Percentiles rank a stretch among this genome's conserved stretches.
Evolutionary conservation across 2,113 vertebrate genomes (phyloP).

Genomic region (Lepisosteus osseus): DNA sequence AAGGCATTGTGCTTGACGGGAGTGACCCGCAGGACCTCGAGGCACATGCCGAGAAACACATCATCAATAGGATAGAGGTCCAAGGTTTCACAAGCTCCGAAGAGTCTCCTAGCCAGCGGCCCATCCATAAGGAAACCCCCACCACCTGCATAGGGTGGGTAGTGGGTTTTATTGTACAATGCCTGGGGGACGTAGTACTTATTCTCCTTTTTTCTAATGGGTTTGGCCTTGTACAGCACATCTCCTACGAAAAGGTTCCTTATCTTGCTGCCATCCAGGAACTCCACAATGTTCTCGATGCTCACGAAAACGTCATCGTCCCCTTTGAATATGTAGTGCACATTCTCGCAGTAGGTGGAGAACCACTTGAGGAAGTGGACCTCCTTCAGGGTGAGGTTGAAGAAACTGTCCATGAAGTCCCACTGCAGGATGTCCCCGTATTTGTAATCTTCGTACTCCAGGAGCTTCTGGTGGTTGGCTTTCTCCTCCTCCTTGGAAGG

Average conservation of each 20-base stretch:
- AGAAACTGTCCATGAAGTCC: conserved; percentile 94
- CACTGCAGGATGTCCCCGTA: conserved; percentile 91
- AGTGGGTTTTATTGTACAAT: conserved; percentile 78
- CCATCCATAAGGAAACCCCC: conserved; percentile 91
- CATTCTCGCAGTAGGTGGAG: conserved; percentile 73
- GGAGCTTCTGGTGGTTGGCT: conserved; percentile 88
- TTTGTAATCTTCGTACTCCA: conserved; percentile 87
- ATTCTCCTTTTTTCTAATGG: conserved; percentile 86
- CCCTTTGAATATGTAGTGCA: conserved; percentile 86
- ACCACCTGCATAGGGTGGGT: conserved; percentile 90
- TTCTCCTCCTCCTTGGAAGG: conserved; percentile 77
- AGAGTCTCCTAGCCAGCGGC: conserved; percentile 70
- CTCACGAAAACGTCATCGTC: conserved; percentile 90
- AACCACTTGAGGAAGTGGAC: conserved; percentile 96
- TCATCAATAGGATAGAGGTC: conserved; percentile 93
- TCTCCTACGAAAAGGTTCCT: conserved; percentile 84
- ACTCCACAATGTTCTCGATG: conserved; percentile 86
- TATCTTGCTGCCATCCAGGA: conserved; percentile 59
- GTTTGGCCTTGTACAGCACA: conserved; percentile 79
- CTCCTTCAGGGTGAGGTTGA: conserved; percentile 97
- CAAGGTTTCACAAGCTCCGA: conserved; percentile 68
- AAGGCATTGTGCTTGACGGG: conserved; percentile 84
- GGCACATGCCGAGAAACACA: conserved; percentile 93
- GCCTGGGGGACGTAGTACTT: conserved; percentile 87
- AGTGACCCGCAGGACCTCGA: conserved; percentile 78